phyloP scores from a whole-genome alignment of 2,888 invertebrate genomes.

The Eugnorisma glareosa region DNA sequence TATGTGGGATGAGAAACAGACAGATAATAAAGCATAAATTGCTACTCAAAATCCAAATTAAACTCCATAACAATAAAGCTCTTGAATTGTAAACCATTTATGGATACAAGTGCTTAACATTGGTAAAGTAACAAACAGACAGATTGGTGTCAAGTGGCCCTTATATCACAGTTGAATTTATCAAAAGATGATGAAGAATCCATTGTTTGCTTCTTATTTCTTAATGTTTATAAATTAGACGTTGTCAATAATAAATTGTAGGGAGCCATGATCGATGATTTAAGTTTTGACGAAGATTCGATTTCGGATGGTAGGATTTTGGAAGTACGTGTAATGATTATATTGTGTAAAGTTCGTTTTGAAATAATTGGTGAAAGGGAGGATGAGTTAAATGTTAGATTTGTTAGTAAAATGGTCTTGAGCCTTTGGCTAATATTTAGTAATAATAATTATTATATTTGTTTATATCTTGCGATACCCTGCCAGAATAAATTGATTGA shows the following conservation, averaged over 20 bases:
- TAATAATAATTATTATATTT: constrained; percentile 13
- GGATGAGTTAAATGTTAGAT: constrained; percentile 33
- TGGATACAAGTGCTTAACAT: constrained; percentile 26
- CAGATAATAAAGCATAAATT: neutral
- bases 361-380: constrained; percentile 55
- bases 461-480: neutral
- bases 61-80: constrained; percentile 34
- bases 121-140: constrained; percentile 43
- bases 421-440: constrained; percentile 9
- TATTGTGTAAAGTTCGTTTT: constrained; percentile 49
- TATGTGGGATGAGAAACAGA: constrained; percentile 5
- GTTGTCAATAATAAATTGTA: constrained; percentile 49
- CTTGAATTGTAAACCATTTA: constrained; percentile 47
- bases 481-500: neutral
- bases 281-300: constrained; percentile 24
- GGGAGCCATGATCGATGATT: constrained; percentile 38
- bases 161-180: constrained; percentile 46
- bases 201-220: constrained; percentile 61
- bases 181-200: constrained; percentile 42
- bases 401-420: constrained; percentile 34
- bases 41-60: constrained; percentile 12
- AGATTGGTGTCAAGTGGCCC: constrained; percentile 62
- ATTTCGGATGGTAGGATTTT: constrained; percentile 35
- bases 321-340: constrained; percentile 34
- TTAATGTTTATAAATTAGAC: constrained; percentile 47